A percentile compares a stretch with the other conserved stretches of the same genome.
Evolutionary conservation across 2,797 vertebrate genomes (phyloP).

Genomic region (Sarcophilus harrisii): DNA sequence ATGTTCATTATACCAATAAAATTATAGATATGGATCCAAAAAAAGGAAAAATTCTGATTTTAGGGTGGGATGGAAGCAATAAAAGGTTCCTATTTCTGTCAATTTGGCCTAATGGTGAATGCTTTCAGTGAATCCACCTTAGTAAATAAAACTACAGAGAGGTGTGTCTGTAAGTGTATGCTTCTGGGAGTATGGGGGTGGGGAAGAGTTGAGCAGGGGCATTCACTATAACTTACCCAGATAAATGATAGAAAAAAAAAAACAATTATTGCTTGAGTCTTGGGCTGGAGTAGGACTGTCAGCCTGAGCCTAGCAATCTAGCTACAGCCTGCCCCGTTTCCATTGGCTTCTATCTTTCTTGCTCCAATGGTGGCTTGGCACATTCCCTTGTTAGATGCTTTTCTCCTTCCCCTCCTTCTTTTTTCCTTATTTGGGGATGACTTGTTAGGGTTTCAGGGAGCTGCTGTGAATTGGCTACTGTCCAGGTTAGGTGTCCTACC

Average conservation of each 20-base stretch:
- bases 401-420: neutral
- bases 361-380: neutral
- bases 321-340: neutral
- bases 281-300: neutral
- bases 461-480: rapidly evolving
- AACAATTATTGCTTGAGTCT: neutral
- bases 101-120: neutral
- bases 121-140: neutral
- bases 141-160: neutral
- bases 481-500: neutral
- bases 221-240: neutral
- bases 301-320: neutral
- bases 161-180: neutral
- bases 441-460: too few relatives aligned
- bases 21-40: neutral
- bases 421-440: too few relatives aligned
- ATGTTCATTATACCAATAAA: neutral
- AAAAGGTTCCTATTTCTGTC: neutral
- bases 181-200: neutral
- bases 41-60: neutral
- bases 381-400: rapidly evolving
- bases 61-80: neutral
- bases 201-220: neutral
- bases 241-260: neutral
- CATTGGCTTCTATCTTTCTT: neutral